These are phyloP conservation scores for Umimayanthus kanabou DNA, from an alignment of 92 coral and sea anemone genomes.

Conservation along the genomic window DNA sequence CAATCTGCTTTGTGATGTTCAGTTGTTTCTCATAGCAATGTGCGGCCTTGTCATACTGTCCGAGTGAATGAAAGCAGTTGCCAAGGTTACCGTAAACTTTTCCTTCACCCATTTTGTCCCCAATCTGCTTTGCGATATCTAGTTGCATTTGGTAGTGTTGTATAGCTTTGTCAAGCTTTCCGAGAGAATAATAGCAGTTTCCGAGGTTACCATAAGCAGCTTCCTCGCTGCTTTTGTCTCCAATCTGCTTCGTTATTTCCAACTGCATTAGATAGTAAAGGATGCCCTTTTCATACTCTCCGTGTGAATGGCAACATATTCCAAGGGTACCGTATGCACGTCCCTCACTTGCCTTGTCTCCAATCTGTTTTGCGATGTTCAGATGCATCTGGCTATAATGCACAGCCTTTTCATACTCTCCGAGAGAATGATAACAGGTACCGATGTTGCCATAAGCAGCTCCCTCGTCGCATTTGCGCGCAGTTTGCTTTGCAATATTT, in stretches of 20 bases:
- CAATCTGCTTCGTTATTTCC: background rate
- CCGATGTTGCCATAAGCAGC: constrained; percentile 4
- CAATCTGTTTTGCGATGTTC: background rate
- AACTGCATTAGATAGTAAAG: background rate
- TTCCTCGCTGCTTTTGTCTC: constrained; percentile 6
- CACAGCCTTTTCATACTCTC: background rate
- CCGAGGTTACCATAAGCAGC: background rate
- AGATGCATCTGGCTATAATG: background rate
- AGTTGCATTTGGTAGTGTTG: too few relatives aligned
- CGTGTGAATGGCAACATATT: background rate
- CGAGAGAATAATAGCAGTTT: too few relatives aligned
- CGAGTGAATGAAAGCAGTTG: too few relatives aligned
- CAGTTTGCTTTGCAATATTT: background rate
- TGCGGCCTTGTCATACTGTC: too few relatives aligned
- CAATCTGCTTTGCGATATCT: too few relatives aligned
- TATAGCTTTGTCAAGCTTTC: too few relatives aligned
- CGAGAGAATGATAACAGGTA: background rate
- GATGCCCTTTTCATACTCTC: constrained; percentile 6
- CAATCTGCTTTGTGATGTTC: too few relatives aligned
- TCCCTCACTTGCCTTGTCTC: background rate
- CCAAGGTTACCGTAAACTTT: too few relatives aligned
- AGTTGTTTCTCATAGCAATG: too few relatives aligned
- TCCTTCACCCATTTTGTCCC: too few relatives aligned
- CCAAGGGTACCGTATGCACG: background rate
- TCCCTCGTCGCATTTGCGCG: background rate